Conservation (phyloP, 2,888 invertebrate genomes). For the Acrobeloides nanus region DNA sequence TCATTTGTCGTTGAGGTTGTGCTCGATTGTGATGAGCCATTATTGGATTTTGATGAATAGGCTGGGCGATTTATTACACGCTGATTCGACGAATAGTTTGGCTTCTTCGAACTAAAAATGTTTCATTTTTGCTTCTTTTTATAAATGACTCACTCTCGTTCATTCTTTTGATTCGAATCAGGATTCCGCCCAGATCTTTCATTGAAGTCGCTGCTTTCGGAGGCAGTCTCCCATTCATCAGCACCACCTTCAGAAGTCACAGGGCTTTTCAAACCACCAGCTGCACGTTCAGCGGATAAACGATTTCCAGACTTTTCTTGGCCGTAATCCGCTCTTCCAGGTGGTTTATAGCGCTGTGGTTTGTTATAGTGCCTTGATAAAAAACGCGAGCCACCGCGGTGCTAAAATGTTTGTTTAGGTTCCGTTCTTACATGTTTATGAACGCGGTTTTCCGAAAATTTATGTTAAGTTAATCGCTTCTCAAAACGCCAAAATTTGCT, state of each 20-base stretch:
- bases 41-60: neutral
- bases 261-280: slow-evolving; percentile 27
- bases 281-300: neutral
- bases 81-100: neutral
- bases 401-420: no score
- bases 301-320: neutral
- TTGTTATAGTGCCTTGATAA: slow-evolving; percentile 12
- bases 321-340: neutral
- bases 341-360: slow-evolving; percentile 10
- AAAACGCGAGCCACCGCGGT: slow-evolving; percentile 13
- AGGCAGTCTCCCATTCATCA: slow-evolving; percentile 69
- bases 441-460: no score
- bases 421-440: no score
- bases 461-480: no score
- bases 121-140: neutral
- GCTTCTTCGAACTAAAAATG: slow-evolving; percentile 1
- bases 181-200: slow-evolving; percentile 15
- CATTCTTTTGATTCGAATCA: slow-evolving; percentile 5
- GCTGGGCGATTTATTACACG: neutral
- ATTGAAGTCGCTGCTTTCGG: slow-evolving; percentile 67
- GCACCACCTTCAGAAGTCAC: slow-evolving; percentile 37
- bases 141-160: slow-evolving; percentile 6
- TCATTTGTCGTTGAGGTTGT: slow-evolving; percentile 8
- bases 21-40: neutral
- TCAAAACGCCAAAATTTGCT: no score